Evolutionary conservation across 2,113 vertebrate genomes (phyloP), one percentile per base, ranked within the genome.

Genomic region (Alligator mississippiensis): DNA sequence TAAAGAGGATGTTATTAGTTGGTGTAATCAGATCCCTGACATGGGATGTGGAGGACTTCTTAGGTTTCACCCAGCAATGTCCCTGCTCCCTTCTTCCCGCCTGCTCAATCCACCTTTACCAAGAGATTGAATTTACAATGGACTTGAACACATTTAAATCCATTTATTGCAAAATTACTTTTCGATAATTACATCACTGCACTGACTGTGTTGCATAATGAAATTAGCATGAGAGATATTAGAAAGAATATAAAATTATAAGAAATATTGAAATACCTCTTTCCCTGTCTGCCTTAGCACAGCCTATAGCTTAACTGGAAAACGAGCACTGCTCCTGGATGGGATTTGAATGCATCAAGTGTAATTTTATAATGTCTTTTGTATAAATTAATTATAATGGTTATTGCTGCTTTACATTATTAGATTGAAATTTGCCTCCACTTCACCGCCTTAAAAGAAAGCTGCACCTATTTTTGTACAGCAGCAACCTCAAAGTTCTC

Each of bases 121-220:
- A 28, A 72, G 89, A 97, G 98, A 98, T 97, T 98, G 98, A 97
- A 98, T 98, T 98, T 98, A 98, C 96, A 93, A 91, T 92, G 78
- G 97, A 97, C 98, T 97, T 64, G 94, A 97, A 98, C 98, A 98
- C 98, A 98, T 98, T 98, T 98, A 98, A 98, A 98, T 97, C 97
- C 97, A 98, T 98, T 98, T 98, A 98, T 98, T 98, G 97, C 97
- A 98, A 98, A 98, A 98, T 98, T 98, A 98, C 98, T 98, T 98
- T 98, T 97, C 97, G 97, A 98, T 98, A 98, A 98, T 98, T 98
- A 98, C 96, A 98, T 98, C 96, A 98, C 94, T 60, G 95, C 96
- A 97, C 97, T 90, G 97, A 96, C 98, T 98, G 95, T 98, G 97
- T 98, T 97, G 97, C 97, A 96, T 98, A 98, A 98, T 98, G 97